These are phyloP conservation scores for Sylvilagus bachmani DNA, from an alignment of 2,113 vertebrate genomes.

Conservation along the genomic window DNA sequence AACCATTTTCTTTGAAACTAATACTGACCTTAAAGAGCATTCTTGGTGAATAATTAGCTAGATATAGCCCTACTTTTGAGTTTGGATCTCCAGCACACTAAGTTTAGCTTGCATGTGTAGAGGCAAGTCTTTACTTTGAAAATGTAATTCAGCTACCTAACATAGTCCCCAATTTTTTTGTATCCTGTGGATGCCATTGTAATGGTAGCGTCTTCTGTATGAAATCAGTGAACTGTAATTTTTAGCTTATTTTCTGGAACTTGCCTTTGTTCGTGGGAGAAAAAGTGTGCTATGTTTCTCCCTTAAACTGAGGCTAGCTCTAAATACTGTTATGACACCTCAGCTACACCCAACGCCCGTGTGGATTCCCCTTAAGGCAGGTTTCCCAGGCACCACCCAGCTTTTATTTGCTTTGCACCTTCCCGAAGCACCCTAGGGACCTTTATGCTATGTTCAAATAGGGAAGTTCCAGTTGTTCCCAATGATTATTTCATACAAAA, in stretches of 20 bases:
- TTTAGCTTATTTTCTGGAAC: neutral
- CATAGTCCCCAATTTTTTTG: neutral
- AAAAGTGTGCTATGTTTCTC: neutral
- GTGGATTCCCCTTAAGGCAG: constrained; percentile 34
- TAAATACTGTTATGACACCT: neutral
- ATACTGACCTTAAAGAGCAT: constrained; percentile 52
- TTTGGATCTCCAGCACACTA: constrained; percentile 19
- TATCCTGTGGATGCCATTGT: constrained; percentile 27
- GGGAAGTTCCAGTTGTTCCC: constrained; percentile 62
- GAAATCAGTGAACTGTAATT: neutral
- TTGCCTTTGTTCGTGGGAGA: constrained; percentile 17
- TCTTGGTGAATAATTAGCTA: constrained; percentile 73
- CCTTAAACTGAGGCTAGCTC: constrained; percentile 11
- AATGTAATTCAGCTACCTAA: constrained; percentile 51
- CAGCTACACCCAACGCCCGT: neutral
- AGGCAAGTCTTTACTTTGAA: constrained; percentile 50
- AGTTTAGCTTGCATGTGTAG: neutral
- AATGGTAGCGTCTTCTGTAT: constrained; percentile 28
- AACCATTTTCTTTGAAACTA: constrained; percentile 62
- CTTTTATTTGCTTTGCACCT: constrained; percentile 63
- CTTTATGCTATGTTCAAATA: constrained; percentile 65
- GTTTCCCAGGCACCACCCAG: neutral
- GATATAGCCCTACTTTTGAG: constrained; percentile 48
- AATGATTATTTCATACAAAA: constrained; percentile 67
- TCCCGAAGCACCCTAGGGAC: neutral